Base-by-base conservation (phyloP, 1,140 invertebrate species). In the Campoletis sonorensis region DNA sequence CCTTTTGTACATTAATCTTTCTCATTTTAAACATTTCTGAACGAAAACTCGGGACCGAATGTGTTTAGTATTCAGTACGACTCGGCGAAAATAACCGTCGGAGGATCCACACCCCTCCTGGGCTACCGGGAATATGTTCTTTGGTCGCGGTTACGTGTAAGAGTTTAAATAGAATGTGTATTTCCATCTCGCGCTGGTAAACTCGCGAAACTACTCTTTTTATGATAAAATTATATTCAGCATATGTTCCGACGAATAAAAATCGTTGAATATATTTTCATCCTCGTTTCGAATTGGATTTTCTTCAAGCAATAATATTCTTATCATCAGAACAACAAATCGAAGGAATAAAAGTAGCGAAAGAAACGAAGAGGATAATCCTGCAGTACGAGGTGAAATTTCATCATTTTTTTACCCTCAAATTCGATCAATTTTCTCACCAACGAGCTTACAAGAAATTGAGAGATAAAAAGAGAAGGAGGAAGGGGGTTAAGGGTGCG, bases 381-480 rank as follows among this genome's bases (percentile, higher is more conserved):
- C 13, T n/a, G n/a, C n/a, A 33, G 67, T 37, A 33, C 27, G 30
- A 33, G 7, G 16, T 10, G 16, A 30, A 33, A 33, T 64, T 26
- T 23, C 13, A 27, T 33, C 33, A 64, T 70, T 16, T 70, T 30
- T 30, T 18, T 30, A 33, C 30, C 33, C 18, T 30, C 10, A 70
- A 33, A 70, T 33, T 70, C 67, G 67, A 70, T 70, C 37, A 70
- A 70, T 70, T 33, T 70, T 33, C 67, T 18, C 27, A 64, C 27
- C 67, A n/a, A 33, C 67, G 10, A 70, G n/a, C 30, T 70, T 70
- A n/a, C 67, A n/a, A 70, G 26, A 70, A 64, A 64, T 64, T n/a
- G 13, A 64, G 61, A 64, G 61, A 64, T 3, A 26, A 13, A 26
- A 23, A 27, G 51, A 23, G 61, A 13, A 0, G 23, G 10, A 27